Percentiles rank a stretch among this genome's conserved stretches.
phyloP scores from a whole-genome alignment of 1,140 invertebrate genomes.

The Eumaeus atala region DNA sequence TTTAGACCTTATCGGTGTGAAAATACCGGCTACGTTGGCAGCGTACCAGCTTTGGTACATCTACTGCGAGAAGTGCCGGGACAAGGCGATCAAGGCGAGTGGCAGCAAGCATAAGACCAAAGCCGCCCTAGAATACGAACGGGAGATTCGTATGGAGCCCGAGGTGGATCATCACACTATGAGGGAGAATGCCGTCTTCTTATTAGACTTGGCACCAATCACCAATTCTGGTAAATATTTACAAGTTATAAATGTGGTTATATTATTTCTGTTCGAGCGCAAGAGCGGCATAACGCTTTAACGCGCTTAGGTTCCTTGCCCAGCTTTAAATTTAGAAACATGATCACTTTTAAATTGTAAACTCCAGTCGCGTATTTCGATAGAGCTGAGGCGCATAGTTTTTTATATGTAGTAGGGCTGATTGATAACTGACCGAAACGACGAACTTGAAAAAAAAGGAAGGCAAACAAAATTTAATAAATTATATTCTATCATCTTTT shows the following conservation, averaged over 20 bases:
- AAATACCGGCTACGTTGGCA: conserved; percentile 45
- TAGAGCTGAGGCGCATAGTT: no score
- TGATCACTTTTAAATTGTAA: no score
- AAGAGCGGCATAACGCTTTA: no score
- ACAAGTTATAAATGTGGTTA: background rate
- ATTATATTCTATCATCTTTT: no score
- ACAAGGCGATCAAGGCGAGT: conserved; percentile 73
- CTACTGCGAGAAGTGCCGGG: conserved; percentile 91
- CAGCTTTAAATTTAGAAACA: no score
- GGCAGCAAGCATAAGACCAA: conserved; percentile 28
- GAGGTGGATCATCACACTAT: conserved; percentile 85
- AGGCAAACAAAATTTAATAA: no score
- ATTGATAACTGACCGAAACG: no score
- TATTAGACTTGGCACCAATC: conserved; percentile 90
- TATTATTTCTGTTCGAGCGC: no score
- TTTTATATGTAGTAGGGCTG: no score
- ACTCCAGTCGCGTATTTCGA: no score
- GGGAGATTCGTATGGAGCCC: conserved; percentile 34
- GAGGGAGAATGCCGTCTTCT: conserved; percentile 95
- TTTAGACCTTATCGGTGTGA: conserved; percentile 40
- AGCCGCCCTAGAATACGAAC: conserved; percentile 34
- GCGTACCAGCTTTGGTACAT: conserved; percentile 92
- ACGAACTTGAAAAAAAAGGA: no score
- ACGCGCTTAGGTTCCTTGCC: no score
- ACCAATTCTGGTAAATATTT: conserved; percentile 66